Evolutionary conservation across 2,113 vertebrate genomes (phyloP).

Genomic region (Lucifuga dentata): DNA sequence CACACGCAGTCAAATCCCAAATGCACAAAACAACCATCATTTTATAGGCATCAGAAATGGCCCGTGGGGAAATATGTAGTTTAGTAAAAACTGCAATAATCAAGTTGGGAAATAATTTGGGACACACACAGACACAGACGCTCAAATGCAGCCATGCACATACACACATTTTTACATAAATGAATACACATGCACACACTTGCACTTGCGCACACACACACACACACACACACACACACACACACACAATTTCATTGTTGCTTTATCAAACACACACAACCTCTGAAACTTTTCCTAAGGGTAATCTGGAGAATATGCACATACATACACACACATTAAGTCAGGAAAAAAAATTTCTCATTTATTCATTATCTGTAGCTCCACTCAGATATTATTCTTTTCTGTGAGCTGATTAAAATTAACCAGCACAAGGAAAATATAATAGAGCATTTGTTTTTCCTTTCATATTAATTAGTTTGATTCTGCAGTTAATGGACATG

Average conservation of each 20-base stretch:
- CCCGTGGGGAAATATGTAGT: constrained; percentile 71
- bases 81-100: constrained; percentile 57
- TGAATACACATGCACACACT: constrained; percentile 15
- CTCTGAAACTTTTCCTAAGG: constrained; percentile 8
- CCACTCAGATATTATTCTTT: constrained; percentile 55
- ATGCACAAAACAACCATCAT: constrained; percentile 51
- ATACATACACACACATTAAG: constrained; percentile 19
- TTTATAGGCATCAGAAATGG: constrained; percentile 58
- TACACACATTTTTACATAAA: background rate
- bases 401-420: constrained; percentile 60
- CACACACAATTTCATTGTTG: constrained; percentile 16
- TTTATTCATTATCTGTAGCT: constrained; percentile 58
- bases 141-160: constrained; percentile 17
- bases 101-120: constrained; percentile 69
- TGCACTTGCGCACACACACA: background rate
- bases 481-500: constrained; percentile 30
- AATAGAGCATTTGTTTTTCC: constrained; percentile 57
- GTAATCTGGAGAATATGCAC: constrained; percentile 1
- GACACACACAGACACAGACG: constrained; percentile 28
- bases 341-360: constrained; percentile 39
- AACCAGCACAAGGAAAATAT: constrained; percentile 39
- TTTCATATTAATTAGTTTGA: constrained; percentile 51
- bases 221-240: background rate
- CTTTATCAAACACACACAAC: constrained; percentile 4
- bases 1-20: constrained; percentile 49